A percentile compares a stretch with the other conserved stretches of the same genome.
These are phyloP conservation scores for Zygogramma bicolorata DNA, from an alignment of 2,888 invertebrate genomes.

Conservation along the genomic window DNA sequence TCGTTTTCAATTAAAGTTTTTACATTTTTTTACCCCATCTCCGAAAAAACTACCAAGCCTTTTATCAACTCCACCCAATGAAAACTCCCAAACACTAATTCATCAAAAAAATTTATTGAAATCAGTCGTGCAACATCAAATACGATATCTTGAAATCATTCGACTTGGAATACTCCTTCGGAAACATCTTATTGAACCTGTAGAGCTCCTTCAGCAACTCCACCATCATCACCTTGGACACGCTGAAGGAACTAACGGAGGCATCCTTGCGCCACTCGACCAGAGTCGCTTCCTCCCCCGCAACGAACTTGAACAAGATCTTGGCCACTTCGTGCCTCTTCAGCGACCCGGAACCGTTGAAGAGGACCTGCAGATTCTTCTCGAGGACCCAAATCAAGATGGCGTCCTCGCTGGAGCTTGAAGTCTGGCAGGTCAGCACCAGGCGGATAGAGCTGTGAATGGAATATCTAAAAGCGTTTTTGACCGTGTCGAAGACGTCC, in stretches of 20 bases:
- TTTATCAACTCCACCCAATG: too few species aligned
- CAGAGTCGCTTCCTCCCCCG: conserved; percentile 67
- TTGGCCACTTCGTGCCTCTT: conserved; percentile 70
- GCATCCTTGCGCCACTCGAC: conserved; percentile 71
- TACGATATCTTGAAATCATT: conserved; percentile 74
- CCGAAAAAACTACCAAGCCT: too few species aligned
- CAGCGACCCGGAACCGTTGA: conserved; percentile 53
- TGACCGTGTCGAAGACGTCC: conserved; percentile 71
- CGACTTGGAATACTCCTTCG: conserved; percentile 69
- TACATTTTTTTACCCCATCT: too few species aligned
- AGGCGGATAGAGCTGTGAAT: conserved; percentile 71
- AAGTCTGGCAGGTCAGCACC: conserved; percentile 68
- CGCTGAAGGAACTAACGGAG: conserved; percentile 68
- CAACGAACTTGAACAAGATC: conserved; percentile 70
- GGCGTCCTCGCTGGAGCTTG: conserved; percentile 67
- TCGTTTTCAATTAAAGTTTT: too few species aligned
- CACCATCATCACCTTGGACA: conserved; percentile 73
- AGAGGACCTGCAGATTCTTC: conserved; percentile 70
- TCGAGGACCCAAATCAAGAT: conserved; percentile 75
- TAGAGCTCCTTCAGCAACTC: conserved; percentile 70
- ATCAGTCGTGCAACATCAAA: conserved; percentile 60
- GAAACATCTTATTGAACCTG: conserved; percentile 70
- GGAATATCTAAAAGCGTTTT: conserved; percentile 68
- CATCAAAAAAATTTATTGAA: background rate
- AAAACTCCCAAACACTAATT: background rate